These are phyloP conservation scores for Podarcis raffonei DNA, from an alignment of 2,113 vertebrate species.

Conservation along the genomic window DNA sequence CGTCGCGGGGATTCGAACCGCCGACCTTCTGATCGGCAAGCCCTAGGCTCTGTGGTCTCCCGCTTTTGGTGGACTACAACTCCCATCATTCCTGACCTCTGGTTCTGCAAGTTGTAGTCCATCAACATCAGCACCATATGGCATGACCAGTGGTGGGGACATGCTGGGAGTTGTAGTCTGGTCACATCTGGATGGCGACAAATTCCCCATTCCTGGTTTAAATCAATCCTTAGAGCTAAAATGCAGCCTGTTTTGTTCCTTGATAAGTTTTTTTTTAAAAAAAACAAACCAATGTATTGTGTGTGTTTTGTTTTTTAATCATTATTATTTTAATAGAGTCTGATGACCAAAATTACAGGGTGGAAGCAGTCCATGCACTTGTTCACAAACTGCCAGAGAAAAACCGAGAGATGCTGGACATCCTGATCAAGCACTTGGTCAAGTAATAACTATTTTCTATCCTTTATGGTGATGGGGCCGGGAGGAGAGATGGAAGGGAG, in stretches of 20 bases:
- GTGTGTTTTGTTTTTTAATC: not conserved
- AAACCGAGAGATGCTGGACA: constrained; percentile 96
- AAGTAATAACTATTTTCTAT: constrained; percentile 79
- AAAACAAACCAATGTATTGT: not conserved
- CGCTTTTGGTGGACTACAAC: too few relatives aligned
- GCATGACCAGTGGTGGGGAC: too few relatives aligned
- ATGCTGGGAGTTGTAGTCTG: too few relatives aligned
- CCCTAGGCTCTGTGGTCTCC: too few relatives aligned
- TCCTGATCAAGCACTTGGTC: constrained; percentile 92
- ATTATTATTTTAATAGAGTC: constrained; percentile 82
- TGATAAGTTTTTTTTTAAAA: too few relatives aligned
- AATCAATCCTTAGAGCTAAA: not conserved
- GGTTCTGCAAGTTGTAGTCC: too few relatives aligned
- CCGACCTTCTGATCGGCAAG: too few relatives aligned
- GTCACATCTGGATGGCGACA: too few relatives aligned
- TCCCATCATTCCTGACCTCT: too few relatives aligned
- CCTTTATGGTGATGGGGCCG: not conserved
- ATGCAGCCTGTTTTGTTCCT: not conserved
- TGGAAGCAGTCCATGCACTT: constrained; percentile 90
- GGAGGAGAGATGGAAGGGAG: not conserved
- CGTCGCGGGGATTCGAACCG: too few relatives aligned
- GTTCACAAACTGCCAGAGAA: constrained; percentile 92
- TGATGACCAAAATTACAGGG: constrained; percentile 95
- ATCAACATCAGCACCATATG: too few relatives aligned
- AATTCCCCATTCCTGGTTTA: not conserved